These are phyloP conservation scores for Mesaphorura yosii DNA, from an alignment of 1,140 invertebrate species.

Conservation along the genomic window DNA sequence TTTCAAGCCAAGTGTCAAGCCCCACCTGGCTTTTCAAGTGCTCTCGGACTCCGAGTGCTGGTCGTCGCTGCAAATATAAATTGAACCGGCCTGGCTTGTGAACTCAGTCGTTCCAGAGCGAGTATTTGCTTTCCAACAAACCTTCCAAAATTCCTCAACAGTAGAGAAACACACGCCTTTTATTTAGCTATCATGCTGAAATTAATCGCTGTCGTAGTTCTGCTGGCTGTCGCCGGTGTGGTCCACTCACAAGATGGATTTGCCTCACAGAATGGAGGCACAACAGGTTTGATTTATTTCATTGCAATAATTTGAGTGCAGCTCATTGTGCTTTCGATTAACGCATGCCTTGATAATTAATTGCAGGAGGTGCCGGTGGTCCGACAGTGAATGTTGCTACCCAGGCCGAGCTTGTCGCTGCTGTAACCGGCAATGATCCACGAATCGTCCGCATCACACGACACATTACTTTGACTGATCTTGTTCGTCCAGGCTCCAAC, in stretches of 20 bases:
- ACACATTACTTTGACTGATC: neutral
- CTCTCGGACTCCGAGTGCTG: no score
- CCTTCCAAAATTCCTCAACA: neutral
- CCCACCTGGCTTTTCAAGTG: no score
- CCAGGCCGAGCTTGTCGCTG: neutral
- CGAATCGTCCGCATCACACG: constrained; percentile 5
- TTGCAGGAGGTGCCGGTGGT: neutral
- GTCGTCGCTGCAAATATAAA: no score
- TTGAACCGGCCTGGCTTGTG: no score
- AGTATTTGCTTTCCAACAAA: neutral
- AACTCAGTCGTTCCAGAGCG: no score
- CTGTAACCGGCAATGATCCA: neutral
- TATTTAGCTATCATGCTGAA: neutral
- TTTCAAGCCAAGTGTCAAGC: no score
- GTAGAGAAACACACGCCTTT: neutral
- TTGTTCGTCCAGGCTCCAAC: constrained; percentile 1
- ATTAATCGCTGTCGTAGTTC: no score
- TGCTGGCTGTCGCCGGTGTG: neutral
- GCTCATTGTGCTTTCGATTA: no score
- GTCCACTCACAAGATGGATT: neutral
- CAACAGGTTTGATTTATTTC: neutral
- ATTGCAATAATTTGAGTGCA: neutral
- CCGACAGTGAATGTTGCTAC: neutral
- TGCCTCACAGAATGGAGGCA: neutral
- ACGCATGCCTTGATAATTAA: neutral